Evolutionary conservation across 2,888 invertebrate genomes (phyloP), one percentile per base, ranked within the genome.

Genomic region (Theretra japonica): DNA sequence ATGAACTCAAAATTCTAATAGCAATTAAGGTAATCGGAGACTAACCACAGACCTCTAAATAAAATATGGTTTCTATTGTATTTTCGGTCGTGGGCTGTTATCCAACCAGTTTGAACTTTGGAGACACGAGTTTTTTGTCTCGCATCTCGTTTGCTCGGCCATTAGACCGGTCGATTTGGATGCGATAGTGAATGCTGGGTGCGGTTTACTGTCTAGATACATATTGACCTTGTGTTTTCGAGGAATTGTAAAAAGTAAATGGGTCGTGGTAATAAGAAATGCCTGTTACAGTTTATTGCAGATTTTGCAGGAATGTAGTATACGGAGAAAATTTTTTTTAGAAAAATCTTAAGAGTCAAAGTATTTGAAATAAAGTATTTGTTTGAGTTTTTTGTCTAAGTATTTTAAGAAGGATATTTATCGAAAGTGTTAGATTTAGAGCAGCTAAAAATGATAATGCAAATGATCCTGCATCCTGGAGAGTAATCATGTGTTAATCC

Each of bases 111-210:
- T 91, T 78, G 73, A 79, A 82, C 17, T 48, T 65, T 65, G 65
- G 65, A 65, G 65, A 65, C 80, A 77, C 77, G 80, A 77, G 81
- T 81, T 88, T 91, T 90, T 92, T 90, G 87, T 87, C 81, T 83
- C 80, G 77, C 86, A 87, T 86, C 85, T 83, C 79, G 78, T 83
- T 90, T 77, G 77, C 86, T 80, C 82, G 81, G 81, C 83, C 85
- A 87, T 90, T 89, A 88, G 80, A 65, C 23, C 77, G 80, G 79
- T 78, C 79, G 81, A 80, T 77, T 77, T 81, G 81, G 82, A 83
- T 83, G 79, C 77, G 82, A 81, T 83, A 79, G 77, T 76, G 75
- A 81, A 77, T 75, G 74, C 76, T 82, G 82, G 83, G 84, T 80
- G 82, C 79, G 78, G 81, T 76, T 75, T 77, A 53, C 77, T 78